Conservation (phyloP, 1,140 invertebrate species). For the Varroa destructor region DNA sequence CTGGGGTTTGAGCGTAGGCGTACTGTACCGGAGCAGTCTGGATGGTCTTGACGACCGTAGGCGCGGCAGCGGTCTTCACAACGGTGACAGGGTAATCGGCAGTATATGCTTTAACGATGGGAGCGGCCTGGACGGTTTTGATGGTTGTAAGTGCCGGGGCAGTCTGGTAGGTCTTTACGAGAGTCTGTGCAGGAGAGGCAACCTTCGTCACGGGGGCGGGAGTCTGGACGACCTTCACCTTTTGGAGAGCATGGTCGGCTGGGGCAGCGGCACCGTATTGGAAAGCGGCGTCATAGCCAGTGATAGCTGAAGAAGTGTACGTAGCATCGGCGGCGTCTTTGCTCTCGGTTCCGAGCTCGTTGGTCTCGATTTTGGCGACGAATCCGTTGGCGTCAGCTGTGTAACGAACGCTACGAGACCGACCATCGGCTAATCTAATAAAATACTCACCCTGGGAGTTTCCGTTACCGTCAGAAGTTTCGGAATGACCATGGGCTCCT, state of each 20-base stretch:
- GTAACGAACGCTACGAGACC: conserved; percentile 29
- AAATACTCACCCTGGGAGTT: conserved; percentile 25
- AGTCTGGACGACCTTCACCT: background rate
- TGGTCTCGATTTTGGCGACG: conserved; percentile 30
- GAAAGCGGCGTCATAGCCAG: too few species aligned
- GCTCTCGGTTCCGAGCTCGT: conserved; percentile 29
- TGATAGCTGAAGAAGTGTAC: background rate
- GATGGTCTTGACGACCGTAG: conserved; percentile 11
- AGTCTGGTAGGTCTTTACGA: background rate
- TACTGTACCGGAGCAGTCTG: conserved; percentile 1
- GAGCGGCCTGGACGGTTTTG: conserved; percentile 18
- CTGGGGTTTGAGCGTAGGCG: background rate
- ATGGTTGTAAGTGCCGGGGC: background rate
- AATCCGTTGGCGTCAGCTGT: conserved; percentile 29
- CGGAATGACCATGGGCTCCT: background rate
- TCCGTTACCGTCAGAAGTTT: conserved; percentile 22
- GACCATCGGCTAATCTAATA: background rate
- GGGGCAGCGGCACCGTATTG: background rate
- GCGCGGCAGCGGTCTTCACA: background rate
- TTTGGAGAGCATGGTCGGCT: background rate
- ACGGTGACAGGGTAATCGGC: background rate
- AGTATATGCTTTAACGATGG: background rate
- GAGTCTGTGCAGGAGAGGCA: background rate
- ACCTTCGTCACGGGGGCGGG: background rate
- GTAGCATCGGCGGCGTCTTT: background rate